Conservation (phyloP, 2,797 vertebrate genomes). For the Acestrorhynchus altus region DNA sequence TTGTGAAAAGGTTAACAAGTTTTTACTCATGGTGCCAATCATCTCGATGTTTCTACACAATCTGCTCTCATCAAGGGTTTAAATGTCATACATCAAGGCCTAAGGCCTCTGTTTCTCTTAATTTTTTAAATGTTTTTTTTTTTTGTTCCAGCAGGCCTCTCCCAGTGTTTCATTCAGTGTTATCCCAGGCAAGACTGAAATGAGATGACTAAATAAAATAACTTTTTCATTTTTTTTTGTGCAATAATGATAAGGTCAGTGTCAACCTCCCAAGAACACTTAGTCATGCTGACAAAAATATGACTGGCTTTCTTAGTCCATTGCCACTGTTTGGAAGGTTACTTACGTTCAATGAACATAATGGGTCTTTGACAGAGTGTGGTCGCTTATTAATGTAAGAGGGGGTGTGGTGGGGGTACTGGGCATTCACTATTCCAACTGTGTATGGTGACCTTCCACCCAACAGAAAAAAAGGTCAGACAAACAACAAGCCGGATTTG, state of each 20-base stretch:
- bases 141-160: background rate
- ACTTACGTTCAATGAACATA: slow-evolving; percentile 15
- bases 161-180: background rate
- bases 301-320: background rate
- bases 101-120: background rate
- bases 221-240: background rate
- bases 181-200: background rate
- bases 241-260: background rate
- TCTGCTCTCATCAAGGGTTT: slow-evolving; percentile 20
- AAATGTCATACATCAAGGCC: background rate
- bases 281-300: background rate
- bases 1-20: slow-evolving; percentile 27
- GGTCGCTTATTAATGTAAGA: background rate
- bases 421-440: slow-evolving; percentile 15
- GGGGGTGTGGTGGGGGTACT: background rate
- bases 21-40: slow-evolving; percentile 21
- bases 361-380: slow-evolving; percentile 16
- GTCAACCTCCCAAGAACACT: background rate
- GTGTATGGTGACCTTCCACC: slow-evolving; percentile 25
- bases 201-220: background rate
- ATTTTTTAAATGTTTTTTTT: no score
- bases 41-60: slow-evolving; percentile 1
- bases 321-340: background rate
- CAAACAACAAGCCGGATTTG: slow-evolving; percentile 28
- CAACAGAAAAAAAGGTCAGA: slow-evolving; percentile 33